Percentiles rank a stretch among this genome's conserved stretches.
Evolutionary conservation across 1,140 invertebrate species (phyloP).

Genomic region (Whitmania pigra): DNA sequence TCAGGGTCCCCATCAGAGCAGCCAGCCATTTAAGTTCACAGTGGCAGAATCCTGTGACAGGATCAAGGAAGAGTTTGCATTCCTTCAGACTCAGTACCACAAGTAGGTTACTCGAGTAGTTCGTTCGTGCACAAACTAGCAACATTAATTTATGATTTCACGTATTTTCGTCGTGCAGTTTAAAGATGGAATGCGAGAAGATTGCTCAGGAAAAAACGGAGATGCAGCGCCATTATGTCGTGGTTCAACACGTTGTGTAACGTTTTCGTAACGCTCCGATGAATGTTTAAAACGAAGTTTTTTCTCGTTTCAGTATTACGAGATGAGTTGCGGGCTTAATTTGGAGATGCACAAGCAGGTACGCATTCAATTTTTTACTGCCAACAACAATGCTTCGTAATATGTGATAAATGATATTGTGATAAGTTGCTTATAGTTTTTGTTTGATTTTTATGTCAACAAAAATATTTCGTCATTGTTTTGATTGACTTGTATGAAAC

Average conservation of each 20-base stretch:
- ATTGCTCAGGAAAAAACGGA: slow-evolving; percentile 88
- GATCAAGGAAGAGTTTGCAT: slow-evolving; percentile 98
- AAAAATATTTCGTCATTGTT: neutral
- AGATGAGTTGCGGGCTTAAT: slow-evolving; percentile 97
- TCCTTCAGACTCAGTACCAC: slow-evolving; percentile 94
- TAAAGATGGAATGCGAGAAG: slow-evolving; percentile 65
- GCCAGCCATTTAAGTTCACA: slow-evolving; percentile 82
- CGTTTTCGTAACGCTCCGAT: neutral
- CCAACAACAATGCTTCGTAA: too few relatives aligned
- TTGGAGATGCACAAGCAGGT: slow-evolving; percentile 99
- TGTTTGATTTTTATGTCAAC: too few relatives aligned
- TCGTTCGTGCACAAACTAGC: neutral
- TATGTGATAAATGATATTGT: too few relatives aligned
- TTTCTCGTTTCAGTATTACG: slow-evolving; percentile 80
- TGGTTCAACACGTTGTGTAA: slow-evolving; percentile 43
- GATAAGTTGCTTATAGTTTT: too few relatives aligned
- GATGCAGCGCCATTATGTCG: slow-evolving; percentile 92
- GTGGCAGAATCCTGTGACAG: slow-evolving; percentile 88
- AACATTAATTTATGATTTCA: too few relatives aligned
- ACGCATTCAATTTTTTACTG: slow-evolving; percentile 38
- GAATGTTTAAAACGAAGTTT: neutral
- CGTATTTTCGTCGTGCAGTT: slow-evolving; percentile 29
- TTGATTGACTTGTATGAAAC: neutral
- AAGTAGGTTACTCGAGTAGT: slow-evolving; percentile 58
- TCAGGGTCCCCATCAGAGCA: slow-evolving; percentile 57